Evolutionary conservation across 2,888 invertebrate species (phyloP).

Genomic region (Agonopterix alstromeriana): DNA sequence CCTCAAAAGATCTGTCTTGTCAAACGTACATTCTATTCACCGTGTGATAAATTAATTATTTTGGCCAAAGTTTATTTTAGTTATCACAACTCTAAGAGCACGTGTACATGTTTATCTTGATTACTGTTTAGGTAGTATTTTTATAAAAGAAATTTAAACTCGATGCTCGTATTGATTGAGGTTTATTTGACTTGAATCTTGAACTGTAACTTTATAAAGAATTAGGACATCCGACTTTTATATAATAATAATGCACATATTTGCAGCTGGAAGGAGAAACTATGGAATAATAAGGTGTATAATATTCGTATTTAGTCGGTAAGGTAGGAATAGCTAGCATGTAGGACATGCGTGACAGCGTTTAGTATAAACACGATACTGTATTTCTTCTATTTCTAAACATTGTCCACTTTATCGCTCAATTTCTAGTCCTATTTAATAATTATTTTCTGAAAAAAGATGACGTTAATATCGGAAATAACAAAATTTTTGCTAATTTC

Average conservation of each 20-base stretch:
- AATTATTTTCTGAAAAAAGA: conserved; percentile 4
- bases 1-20: neutral
- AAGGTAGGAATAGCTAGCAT: conserved; percentile 11
- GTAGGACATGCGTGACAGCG: neutral
- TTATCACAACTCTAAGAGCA: conserved; percentile 43
- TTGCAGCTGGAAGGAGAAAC: neutral
- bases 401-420: conserved; percentile 37
- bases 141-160: neutral
- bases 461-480: neutral
- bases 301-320: neutral
- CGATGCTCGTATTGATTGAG: too few species aligned
- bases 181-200: neutral
- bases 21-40: conserved; percentile 25
- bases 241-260: too few species aligned
- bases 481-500: too few species aligned
- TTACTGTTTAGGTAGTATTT: neutral
- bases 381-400: conserved; percentile 23
- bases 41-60: conserved; percentile 46
- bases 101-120: conserved; percentile 9
- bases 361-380: conserved; percentile 1
- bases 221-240: too few species aligned
- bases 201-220: neutral
- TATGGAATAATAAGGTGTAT: neutral
- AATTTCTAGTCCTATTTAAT: conserved; percentile 52
- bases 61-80: conserved; percentile 65